Base-by-base conservation (phyloP, 2,797 vertebrate species). In the Clarias fuscus region DNA sequence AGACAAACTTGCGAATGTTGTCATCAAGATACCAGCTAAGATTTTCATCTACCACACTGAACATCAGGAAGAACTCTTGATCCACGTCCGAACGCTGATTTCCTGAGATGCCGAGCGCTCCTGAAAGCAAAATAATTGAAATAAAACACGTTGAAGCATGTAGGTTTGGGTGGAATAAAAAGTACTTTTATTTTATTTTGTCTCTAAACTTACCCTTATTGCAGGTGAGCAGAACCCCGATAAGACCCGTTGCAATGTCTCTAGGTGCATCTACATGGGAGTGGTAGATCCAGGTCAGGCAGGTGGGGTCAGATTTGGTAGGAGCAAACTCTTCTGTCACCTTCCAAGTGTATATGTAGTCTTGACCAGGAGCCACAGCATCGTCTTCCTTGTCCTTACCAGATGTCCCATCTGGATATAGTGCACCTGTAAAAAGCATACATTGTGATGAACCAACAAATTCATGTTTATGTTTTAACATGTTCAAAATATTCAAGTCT, bases 261-360 rank as follows among this genome's bases (percentile, higher is more conserved):
- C 91, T 93, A 61, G 95, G 95, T 61, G 96, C 94, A 90, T 96
- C 93, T 82, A 94, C 81, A 40, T 96, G 96, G 76, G 96, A 96
- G 89, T 96, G 96, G 86, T 96, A 96, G 75, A 95, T 93, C 96
- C 96, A 96, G 3, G 95, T 96, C 87, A 96, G 93, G 62, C 89
- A 90, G 43, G 1, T 10, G 27, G 87, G 61, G 56, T 91, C 96
- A 78, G 92, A 93, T 88, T 90, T 88, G 13, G 92, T 95, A 24
- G 96, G 96, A 72, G 93, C 92, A 62, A 95, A 95, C 82, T 93
- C 90, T 88, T 94, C 91, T 87, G 92, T 94, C 64, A 96, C 89
- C 72, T 91, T 95, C 96, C 96, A 96, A 15, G 90, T 95, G 72
- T 96, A 96, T 0, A 91, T 93, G 84, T 96, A 94, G 81, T 64